phyloP scores from a whole-genome alignment of 2,888 invertebrate species.

The Chloroclysta siterata region DNA sequence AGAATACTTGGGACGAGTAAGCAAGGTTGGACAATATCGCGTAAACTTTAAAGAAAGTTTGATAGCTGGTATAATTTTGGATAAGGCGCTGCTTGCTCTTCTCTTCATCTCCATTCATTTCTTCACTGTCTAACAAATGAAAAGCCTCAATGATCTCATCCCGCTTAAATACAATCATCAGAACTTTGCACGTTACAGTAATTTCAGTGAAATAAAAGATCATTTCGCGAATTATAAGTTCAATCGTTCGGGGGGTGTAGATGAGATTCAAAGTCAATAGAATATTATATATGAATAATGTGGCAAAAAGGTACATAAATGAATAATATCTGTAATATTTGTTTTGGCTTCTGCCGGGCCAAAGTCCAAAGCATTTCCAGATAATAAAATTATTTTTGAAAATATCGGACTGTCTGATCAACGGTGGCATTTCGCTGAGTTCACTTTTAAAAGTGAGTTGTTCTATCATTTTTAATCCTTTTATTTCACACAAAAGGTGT shows the following conservation, averaged over 20 bases:
- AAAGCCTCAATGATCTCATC: constrained; percentile 57
- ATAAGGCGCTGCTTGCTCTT: constrained; percentile 50
- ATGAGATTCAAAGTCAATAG: constrained; percentile 63
- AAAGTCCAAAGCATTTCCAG: constrained; percentile 65
- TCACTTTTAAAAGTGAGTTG: constrained; percentile 11
- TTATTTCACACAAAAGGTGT: constrained; percentile 39
- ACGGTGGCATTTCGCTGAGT: constrained; percentile 38
- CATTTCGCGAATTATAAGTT: constrained; percentile 64
- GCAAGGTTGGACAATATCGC: constrained; percentile 50
- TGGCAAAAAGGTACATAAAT: constrained; percentile 52
- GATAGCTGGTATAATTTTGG: constrained; percentile 50
- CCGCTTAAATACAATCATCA: constrained; percentile 59
- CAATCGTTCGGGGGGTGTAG: constrained; percentile 63
- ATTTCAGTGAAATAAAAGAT: constrained; percentile 67
- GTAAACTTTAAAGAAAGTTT: constrained; percentile 52
- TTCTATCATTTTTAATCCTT: constrained; percentile 26
- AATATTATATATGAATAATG: constrained; percentile 56
- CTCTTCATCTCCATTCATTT: constrained; percentile 56
- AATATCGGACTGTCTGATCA: constrained; percentile 50
- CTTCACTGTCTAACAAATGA: constrained; percentile 60
- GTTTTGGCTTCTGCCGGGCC: constrained; percentile 53
- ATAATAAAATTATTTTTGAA: constrained; percentile 57
- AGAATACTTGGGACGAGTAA: constrained; percentile 52
- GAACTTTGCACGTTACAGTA: constrained; percentile 59
- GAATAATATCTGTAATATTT: constrained; percentile 64